Conservation (phyloP, 2,113 vertebrate genomes). For the Sitta europaea region DNA sequence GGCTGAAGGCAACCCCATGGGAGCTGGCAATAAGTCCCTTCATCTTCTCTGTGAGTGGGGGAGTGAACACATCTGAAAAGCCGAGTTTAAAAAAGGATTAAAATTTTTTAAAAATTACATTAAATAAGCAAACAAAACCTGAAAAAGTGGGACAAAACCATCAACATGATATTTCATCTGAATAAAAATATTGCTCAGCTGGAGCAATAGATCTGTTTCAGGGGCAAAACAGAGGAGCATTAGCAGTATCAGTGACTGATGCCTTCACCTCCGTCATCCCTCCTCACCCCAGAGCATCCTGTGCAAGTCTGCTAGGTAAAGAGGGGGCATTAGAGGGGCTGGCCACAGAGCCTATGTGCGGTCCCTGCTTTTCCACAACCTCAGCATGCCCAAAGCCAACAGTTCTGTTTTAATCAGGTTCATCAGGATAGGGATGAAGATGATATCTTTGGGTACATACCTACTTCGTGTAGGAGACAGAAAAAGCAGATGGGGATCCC, state of each 20-base stretch:
- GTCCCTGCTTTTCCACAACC: background rate
- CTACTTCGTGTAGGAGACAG: background rate
- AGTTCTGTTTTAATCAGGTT: background rate
- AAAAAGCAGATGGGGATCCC: background rate
- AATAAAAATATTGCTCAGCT: background rate
- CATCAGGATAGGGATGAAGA: background rate
- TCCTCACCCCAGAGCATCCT: background rate
- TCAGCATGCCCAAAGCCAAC: background rate
- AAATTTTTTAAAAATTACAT: background rate
- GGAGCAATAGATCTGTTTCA: background rate
- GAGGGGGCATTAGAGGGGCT: background rate
- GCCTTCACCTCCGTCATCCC: background rate
- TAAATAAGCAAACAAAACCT: background rate
- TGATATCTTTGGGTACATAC: background rate
- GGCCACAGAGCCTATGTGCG: background rate
- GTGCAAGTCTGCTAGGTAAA: background rate
- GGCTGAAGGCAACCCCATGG: background rate
- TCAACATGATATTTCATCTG: background rate
- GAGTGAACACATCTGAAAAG: background rate
- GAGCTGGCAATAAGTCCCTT: background rate
- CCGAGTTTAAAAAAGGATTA: background rate
- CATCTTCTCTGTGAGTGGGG: background rate
- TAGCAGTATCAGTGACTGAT: background rate
- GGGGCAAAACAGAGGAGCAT: background rate
- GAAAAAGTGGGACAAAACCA: background rate